phyloP scores from a whole-genome alignment of 2,888 invertebrate genomes.

The Ormyrus labotus region DNA sequence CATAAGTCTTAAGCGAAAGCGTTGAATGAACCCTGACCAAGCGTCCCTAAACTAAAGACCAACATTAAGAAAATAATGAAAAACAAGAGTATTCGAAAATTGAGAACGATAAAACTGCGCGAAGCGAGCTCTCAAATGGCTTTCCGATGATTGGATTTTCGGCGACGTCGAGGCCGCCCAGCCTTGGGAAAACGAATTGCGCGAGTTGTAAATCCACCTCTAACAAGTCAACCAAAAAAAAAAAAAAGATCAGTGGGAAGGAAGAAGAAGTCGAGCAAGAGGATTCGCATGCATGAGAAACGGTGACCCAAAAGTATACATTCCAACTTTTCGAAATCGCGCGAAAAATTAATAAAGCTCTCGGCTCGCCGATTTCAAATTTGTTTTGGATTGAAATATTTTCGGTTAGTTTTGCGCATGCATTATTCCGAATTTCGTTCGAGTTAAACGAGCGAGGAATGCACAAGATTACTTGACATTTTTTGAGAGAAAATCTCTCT shows the following conservation, averaged over 20 bases:
- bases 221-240: background rate
- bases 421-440: no score
- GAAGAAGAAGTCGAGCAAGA: background rate
- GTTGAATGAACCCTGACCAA: no score
- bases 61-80: background rate
- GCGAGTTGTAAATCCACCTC: conserved; percentile 14
- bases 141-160: conserved; percentile 44
- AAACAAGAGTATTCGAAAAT: conserved; percentile 68
- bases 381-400: no score
- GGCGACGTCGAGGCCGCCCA: background rate
- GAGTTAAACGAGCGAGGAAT: no score
- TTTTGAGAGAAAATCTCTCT: no score
- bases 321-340: no score
- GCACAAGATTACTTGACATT: no score
- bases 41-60: background rate
- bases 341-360: no score
- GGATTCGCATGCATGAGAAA: background rate
- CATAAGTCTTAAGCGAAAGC: no score
- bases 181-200: conserved; percentile 12
- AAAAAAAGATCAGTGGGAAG: background rate
- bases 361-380: no score
- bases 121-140: conserved; percentile 11
- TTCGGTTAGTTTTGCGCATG: no score
- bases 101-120: conserved; percentile 68
- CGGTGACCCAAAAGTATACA: background rate